Evolutionary conservation across 2,797 vertebrate species (phyloP), one percentile per base, ranked within the genome.

Genomic region (Ctenochaetus hawaiiensis): DNA sequence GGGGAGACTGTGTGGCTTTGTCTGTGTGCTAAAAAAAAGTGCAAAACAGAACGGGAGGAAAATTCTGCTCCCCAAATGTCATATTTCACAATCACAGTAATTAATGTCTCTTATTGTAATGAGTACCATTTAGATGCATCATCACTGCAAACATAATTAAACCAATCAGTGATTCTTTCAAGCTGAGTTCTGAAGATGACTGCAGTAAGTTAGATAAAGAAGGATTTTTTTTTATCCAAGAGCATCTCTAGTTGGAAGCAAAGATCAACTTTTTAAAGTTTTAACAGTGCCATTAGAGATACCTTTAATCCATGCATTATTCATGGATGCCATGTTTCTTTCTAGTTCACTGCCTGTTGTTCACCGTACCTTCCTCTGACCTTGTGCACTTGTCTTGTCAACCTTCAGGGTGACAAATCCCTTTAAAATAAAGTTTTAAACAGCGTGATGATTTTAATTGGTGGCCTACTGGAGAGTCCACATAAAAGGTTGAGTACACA

Each of bases 61-160:
- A 57, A 77, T 68, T 13, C 43, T 49, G 34, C 8, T 44, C 6
- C 20, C 16, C 11, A 64, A 78, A 78, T 78, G 78, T 70, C 64
- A 75, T 70, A 57, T 78, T 67, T 57, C 57, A 13, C 20, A 62
- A 78, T 85, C 64, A 79, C 90, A 85, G 67, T 71, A 68, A 89
- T 87, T 90, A 86, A 83, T 63, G 75, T 84, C 80, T 82, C 77
- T 70, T 67, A 73, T 82, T 79, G 76, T 73, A 72, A 87, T 13
- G 74, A 87, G 85, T 2, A 20, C 59, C 82, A 71, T 82, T 80
- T 87, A 78, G 83, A 91, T 53, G 75, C 73, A 68, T 90, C 90
- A 92, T 93, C 88, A 88, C 87, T 11, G 80, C 84, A 86, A 92
- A 90, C 82, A 86, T 91, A 91, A 93, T 93, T 93, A 93, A 87